Evolutionary conservation across 2,113 vertebrate species (phyloP).

Genomic region (Syngnathus floridae): DNA sequence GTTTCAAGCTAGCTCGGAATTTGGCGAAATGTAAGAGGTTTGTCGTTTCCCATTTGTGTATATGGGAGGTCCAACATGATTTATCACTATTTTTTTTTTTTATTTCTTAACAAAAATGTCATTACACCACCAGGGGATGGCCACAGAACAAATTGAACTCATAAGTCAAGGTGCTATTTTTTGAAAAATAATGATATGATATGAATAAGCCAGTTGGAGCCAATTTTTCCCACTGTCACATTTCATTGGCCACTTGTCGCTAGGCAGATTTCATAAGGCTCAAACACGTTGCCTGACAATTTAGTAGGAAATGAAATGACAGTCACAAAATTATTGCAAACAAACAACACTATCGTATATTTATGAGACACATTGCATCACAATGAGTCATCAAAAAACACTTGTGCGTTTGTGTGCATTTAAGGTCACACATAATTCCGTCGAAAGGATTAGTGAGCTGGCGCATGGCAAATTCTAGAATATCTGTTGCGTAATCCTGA

Average conservation of each 20-base stretch:
- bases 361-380: neutral
- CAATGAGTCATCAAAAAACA: neutral
- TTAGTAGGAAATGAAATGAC: too few species aligned
- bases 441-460: constrained; percentile 34
- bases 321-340: neutral
- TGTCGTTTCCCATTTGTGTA: constrained; percentile 25
- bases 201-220: neutral
- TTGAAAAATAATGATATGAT: neutral
- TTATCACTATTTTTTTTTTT: neutral
- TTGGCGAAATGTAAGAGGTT: constrained; percentile 38
- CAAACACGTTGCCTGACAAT: neutral
- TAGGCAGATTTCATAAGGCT: neutral
- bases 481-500: constrained; percentile 54
- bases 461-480: constrained; percentile 40
- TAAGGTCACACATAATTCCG: neutral
- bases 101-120: neutral
- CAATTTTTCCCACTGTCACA: neutral
- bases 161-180: neutral
- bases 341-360: too few species aligned
- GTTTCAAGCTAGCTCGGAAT: constrained; percentile 19
- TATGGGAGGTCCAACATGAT: neutral
- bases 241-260: neutral
- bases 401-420: neutral
- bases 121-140: neutral
- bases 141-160: neutral